These are phyloP conservation scores for Panurus biarmicus DNA, from an alignment of 2,113 vertebrate genomes.

Conservation along the genomic window DNA sequence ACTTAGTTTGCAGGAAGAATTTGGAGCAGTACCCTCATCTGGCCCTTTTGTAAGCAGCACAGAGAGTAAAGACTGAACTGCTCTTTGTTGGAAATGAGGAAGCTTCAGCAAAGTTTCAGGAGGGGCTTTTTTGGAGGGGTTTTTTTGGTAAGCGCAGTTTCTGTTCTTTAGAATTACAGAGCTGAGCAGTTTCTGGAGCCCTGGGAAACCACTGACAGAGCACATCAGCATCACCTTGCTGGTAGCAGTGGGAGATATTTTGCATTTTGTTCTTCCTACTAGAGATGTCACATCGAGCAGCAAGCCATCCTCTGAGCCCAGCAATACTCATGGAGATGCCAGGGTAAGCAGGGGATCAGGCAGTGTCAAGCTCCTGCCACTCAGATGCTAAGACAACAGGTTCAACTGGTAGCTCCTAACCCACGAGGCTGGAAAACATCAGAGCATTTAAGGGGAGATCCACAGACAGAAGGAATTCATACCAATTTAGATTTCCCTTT, in stretches of 20 bases:
- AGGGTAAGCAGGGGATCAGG: background rate
- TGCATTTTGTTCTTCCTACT: background rate
- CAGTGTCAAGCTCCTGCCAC: background rate
- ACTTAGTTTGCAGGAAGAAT: background rate
- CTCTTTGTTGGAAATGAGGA: background rate
- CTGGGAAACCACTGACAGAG: background rate
- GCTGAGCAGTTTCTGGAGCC: background rate
- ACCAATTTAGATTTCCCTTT: background rate
- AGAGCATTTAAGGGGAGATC: background rate
- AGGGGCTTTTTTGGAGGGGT: background rate
- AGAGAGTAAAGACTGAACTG: background rate
- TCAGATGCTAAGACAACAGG: background rate
- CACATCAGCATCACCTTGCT: background rate
- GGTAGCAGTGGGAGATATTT: background rate
- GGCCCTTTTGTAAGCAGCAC: background rate
- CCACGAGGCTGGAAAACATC: background rate
- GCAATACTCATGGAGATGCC: background rate
- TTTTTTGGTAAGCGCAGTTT: background rate
- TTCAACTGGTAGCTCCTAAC: background rate
- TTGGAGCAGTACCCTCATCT: background rate
- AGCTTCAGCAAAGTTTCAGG: background rate
- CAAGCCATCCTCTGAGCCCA: background rate
- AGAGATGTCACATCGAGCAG: background rate
- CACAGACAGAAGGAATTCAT: background rate
- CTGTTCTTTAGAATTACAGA: background rate